A percentile compares a stretch with the other conserved stretches of the same genome.
Evolutionary conservation across 2,113 vertebrate species (phyloP).

Genomic region (Urocitellus parryii): DNA sequence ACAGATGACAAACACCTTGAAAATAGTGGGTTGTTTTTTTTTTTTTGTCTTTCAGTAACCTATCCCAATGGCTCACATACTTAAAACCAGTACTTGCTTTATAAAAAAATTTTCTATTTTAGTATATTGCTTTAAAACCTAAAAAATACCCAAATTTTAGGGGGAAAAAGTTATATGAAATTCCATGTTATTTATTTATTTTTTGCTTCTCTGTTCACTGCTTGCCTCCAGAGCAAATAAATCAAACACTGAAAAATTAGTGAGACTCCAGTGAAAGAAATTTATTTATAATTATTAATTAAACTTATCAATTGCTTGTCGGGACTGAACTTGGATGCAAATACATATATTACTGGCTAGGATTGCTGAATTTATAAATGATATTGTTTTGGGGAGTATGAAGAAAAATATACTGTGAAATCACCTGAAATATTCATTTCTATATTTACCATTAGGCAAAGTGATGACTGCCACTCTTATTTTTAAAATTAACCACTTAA

Average conservation of each 20-base stretch:
- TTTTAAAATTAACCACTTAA: constrained; percentile 48
- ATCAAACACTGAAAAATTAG: background rate
- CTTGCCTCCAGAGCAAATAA: background rate
- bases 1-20: background rate
- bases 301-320: background rate
- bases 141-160: background rate
- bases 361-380: background rate
- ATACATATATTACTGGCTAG: background rate
- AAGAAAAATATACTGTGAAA: constrained; percentile 25
- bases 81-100: background rate
- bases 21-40: no score
- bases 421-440: constrained; percentile 27
- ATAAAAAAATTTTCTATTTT: background rate
- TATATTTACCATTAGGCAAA: background rate
- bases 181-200: background rate
- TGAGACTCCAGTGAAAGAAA: background rate
- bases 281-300: constrained; percentile 12
- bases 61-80: background rate
- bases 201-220: background rate
- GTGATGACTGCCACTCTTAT: background rate
- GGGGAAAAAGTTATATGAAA: background rate
- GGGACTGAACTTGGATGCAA: background rate
- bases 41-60: background rate
- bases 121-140: background rate
- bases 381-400: background rate